Base-by-base conservation (phyloP, 2,888 invertebrate genomes). In the Trissoscelio sp. region DNA sequence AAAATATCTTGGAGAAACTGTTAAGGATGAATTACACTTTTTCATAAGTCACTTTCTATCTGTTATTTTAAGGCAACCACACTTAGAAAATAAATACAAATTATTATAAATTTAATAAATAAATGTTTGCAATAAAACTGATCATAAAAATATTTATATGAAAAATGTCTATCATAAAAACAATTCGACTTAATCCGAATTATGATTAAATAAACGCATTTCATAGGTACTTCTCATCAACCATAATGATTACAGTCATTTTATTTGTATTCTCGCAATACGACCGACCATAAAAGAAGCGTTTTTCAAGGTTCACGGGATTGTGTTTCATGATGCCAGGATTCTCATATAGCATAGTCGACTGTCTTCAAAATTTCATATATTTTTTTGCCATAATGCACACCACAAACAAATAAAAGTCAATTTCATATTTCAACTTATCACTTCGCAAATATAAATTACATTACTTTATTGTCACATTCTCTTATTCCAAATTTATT, bases 241-340 rank as follows among this genome's bases (percentile, higher is more conserved):
- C 39, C 39, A 20, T 60, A 42, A 73, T 42, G 34, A 55, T 64
- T 55, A 24, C 22, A 44, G 66, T 67, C 37, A 42, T 64, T 75
- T 75, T 58, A 67, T 66, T 58, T 66, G 44, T 66, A 57, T 39
- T 39, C 51, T 58, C 44, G 58, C 60, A 53, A 69, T 42, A 67
- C 66, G 46, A 67, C 37, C 44, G 51, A 42, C 24, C 75, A 39
- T 77, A 60, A 77, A 77, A 60, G 42, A 67, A 77, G 34, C 39
- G 42, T 60, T 67, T 66, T 31, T 66, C 75, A 69, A 77, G 75
- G 60, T 60, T 60, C 60, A 44, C 51, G 28, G 48, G 75, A 75
- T 75, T 57, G 24, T 57, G 48, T 74, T 74, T 74, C 66, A 66
- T n/a, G 66, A 46, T 1, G 24, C 57, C 28, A n/a, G 39, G 48